These are phyloP conservation scores for Zhengitettix transpicula DNA, from an alignment of 2,888 invertebrate genomes.

Conservation along the genomic window DNA sequence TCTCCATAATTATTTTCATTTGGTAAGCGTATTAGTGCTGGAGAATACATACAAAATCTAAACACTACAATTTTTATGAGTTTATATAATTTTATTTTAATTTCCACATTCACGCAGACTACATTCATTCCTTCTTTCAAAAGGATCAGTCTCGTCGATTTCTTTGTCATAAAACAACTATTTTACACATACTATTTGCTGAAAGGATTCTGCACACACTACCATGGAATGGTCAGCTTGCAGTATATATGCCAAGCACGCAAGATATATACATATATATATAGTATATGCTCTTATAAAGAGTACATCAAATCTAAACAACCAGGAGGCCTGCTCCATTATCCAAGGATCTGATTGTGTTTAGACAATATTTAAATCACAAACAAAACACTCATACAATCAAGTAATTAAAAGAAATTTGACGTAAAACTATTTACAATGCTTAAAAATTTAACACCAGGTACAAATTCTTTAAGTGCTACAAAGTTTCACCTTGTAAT, in stretches of 20 bases:
- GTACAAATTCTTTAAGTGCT: too few species aligned
- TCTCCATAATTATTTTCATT: not conserved
- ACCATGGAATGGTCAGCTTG: slow-evolving; percentile 8
- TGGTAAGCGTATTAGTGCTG: slow-evolving; percentile 11
- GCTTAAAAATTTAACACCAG: too few species aligned
- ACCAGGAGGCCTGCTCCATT: slow-evolving; percentile 9
- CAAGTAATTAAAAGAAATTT: not conserved
- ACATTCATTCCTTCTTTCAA: slow-evolving; percentile 1
- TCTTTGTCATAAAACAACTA: not conserved
- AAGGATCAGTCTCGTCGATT: slow-evolving; percentile 7
- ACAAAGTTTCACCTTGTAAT: too few species aligned
- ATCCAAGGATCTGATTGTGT: not conserved
- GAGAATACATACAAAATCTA: slow-evolving; percentile 10
- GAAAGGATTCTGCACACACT: slow-evolving; percentile 4
- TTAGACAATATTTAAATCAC: not conserved
- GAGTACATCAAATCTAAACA: slow-evolving; percentile 9
- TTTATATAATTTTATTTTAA: too few species aligned
- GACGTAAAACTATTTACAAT: too few species aligned
- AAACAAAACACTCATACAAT: not conserved
- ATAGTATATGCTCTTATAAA: slow-evolving; percentile 9
- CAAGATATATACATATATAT: not conserved
- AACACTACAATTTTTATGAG: not conserved
- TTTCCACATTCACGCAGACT: not conserved
- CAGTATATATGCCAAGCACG: slow-evolving; percentile 7
- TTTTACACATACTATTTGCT: not conserved